A percentile compares a stretch with the other conserved stretches of the same genome.
These are phyloP conservation scores for Symphodus melops DNA, from an alignment of 2,113 vertebrate genomes.

Conservation along the genomic window DNA sequence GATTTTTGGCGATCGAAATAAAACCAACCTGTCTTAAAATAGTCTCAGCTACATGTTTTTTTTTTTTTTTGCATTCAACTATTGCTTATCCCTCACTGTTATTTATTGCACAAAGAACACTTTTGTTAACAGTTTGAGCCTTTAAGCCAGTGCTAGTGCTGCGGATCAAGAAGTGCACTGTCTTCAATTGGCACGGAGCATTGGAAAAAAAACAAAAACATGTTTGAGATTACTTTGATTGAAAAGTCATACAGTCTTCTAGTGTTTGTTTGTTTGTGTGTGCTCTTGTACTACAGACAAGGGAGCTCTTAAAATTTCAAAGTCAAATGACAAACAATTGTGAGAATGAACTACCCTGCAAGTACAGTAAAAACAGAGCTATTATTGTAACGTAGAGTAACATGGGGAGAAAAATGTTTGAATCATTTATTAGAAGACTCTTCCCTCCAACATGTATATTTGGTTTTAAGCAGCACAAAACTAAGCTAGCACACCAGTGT, in stretches of 20 bases:
- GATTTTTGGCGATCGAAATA: not conserved
- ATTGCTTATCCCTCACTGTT: not conserved
- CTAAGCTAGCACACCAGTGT: not conserved
- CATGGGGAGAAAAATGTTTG: too few relatives aligned
- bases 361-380: too few relatives aligned
- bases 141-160: not conserved
- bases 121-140: not conserved
- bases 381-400: too few relatives aligned
- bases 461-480: too few relatives aligned
- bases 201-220: not conserved
- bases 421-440: too few relatives aligned
- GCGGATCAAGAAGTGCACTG: not conserved
- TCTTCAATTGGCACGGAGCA: not conserved
- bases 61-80: not conserved
- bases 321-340: too few relatives aligned
- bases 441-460: too few relatives aligned
- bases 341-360: too few relatives aligned
- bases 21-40: not conserved
- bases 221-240: not conserved
- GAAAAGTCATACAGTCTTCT: not conserved
- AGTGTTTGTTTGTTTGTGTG: not conserved
- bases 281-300: not conserved
- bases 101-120: conserved; percentile 5
- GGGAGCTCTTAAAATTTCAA: not conserved
- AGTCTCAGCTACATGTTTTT: not conserved